Evolutionary conservation across 2,797 vertebrate genomes (phyloP).

Genomic region (Schizothorax lantsangensis): DNA sequence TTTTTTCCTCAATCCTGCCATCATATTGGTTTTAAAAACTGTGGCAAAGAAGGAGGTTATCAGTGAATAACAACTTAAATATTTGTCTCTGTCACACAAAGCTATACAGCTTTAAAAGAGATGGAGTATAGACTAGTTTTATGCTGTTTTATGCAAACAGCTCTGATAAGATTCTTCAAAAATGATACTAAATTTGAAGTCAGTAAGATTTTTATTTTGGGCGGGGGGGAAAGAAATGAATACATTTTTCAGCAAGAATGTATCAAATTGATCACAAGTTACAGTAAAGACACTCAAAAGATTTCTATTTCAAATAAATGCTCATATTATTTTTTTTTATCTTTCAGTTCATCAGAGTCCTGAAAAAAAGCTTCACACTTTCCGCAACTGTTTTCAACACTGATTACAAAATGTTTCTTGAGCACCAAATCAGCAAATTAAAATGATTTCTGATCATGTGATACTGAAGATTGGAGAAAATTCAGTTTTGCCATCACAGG

Average conservation of each 20-base stretch:
- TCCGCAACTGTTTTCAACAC: no score
- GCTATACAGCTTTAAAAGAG: no score
- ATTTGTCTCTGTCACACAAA: no score
- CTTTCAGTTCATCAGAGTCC: no score
- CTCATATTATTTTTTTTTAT: no score
- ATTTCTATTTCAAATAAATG: not conserved
- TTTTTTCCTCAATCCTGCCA: not conserved
- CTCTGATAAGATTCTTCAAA: not conserved
- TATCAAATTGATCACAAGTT: not conserved
- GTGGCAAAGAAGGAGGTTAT: not conserved
- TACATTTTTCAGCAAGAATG: not conserved
- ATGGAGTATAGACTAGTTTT: not conserved
- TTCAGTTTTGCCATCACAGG: not conserved
- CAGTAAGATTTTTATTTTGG: not conserved
- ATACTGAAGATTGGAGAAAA: not conserved
- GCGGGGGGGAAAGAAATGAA: not conserved
- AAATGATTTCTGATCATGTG: not conserved
- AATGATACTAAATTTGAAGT: not conserved
- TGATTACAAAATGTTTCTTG: no score
- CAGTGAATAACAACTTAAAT: no score
- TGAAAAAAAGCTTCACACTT: no score
- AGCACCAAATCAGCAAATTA: not conserved
- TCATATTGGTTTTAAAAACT: not conserved
- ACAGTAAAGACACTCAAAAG: not conserved
- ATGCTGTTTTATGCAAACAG: not conserved